phyloP scores from a whole-genome alignment of 2,888 invertebrate species.

The Congeria kusceri region DNA sequence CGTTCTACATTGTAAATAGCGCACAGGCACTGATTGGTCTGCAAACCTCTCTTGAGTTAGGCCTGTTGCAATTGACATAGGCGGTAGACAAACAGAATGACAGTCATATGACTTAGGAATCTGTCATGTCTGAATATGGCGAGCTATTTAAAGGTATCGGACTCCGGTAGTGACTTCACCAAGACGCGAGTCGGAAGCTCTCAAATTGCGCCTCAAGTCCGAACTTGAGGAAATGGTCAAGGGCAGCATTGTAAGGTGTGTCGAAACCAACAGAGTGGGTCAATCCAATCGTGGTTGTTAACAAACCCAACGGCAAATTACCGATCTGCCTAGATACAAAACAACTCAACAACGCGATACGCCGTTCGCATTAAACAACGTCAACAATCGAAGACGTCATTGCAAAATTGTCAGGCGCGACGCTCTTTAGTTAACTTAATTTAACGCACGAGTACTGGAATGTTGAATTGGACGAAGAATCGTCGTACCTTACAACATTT shows the following conservation, averaged over 20 bases:
- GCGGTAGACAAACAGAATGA: constrained; percentile 11
- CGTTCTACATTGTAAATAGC: constrained; percentile 31
- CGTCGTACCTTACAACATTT: constrained; percentile 46
- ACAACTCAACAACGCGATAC: constrained; percentile 16
- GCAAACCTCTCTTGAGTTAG: constrained; percentile 35
- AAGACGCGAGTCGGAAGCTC: constrained; percentile 6
- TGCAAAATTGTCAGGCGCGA: constrained; percentile 18
- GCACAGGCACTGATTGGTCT: constrained; percentile 30
- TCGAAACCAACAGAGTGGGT: constrained; percentile 26
- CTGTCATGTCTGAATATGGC: no score
- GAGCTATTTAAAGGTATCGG: no score
- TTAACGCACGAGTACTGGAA: constrained; percentile 46
- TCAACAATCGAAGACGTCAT: constrained; percentile 27
- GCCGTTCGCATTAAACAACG: constrained; percentile 19
- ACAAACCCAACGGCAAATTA: constrained; percentile 17
- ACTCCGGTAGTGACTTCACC: not conserved
- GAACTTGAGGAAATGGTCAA: constrained; percentile 18
- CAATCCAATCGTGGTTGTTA: constrained; percentile 11
- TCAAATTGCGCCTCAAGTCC: constrained; percentile 7
- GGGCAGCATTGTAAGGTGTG: constrained; percentile 8
- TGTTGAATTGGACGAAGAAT: constrained; percentile 19
- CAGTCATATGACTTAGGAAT: constrained; percentile 5
- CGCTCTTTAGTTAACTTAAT: constrained; percentile 43
- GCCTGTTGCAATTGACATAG: constrained; percentile 34
- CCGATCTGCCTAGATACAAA: constrained; percentile 17